Percentiles rank a stretch among this genome's conserved stretches.
Conservation (phyloP, 2,797 vertebrate species). For the Masticophis lateralis region DNA sequence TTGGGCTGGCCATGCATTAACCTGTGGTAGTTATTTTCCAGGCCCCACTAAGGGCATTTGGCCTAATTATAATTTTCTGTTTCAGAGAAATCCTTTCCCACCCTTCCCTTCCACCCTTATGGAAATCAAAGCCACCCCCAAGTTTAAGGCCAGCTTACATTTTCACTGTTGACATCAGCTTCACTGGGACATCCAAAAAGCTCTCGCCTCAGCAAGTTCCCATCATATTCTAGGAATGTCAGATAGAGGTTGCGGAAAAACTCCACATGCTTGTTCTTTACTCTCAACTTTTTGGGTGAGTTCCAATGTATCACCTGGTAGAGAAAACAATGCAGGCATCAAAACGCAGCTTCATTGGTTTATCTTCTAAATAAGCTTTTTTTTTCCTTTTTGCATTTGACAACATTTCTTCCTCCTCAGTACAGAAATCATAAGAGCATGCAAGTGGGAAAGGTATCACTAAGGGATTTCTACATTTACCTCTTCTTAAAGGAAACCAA, state of each 20-base stretch:
- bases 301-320: slow-evolving; percentile 97
- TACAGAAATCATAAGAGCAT: background rate
- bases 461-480: background rate
- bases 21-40: background rate
- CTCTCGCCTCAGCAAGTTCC: slow-evolving; percentile 89
- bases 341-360: background rate
- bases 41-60: background rate
- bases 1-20: background rate
- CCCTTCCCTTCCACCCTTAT: background rate
- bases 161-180: slow-evolving; percentile 90
- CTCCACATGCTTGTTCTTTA: slow-evolving; percentile 98
- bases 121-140: background rate
- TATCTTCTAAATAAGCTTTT: background rate
- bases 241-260: slow-evolving; percentile 97
- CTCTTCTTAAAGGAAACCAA: background rate
- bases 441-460: background rate
- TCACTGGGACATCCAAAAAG: slow-evolving; percentile 95
- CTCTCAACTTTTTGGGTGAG: slow-evolving; percentile 94
- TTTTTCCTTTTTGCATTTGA: background rate
- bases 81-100: background rate
- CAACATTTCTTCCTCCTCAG: background rate
- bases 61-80: background rate
- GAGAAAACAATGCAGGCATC: slow-evolving; percentile 36
- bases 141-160: slow-evolving; percentile 74
- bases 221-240: slow-evolving; percentile 95